Evolutionary conservation across 2,113 vertebrate species (phyloP), one percentile per base, ranked within the genome.

Genomic region (Chaenogobius annularis): DNA sequence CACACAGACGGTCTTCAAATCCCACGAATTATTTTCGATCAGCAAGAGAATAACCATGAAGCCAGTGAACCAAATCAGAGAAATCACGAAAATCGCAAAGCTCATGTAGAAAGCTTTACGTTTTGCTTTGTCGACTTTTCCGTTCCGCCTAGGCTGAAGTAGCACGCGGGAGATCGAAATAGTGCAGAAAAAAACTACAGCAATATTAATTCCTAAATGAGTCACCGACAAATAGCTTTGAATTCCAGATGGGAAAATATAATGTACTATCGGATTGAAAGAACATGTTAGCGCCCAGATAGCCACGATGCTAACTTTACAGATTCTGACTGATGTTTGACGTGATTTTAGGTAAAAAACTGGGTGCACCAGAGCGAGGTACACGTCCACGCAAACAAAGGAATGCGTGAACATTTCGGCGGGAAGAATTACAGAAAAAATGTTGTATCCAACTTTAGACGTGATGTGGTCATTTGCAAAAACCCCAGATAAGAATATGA

Each of bases 291-390:
- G 0, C 14, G 37, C 31, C 67, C 67, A 69, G 7, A 31, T 10
- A n/a, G 14, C 15, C 3, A 9, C 5, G 1, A 40, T 10, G 70
- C 17, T 26, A 52, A 70, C 46, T 5, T 66, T 59, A 35, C 69
- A 26, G 10, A 62, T 52, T n/a, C 11, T 50, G 8, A 54, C 11
- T 0, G 19, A 10, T 2, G 3, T 13, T 12, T 47, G 19, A 6
- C 23, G n/a, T 31, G 75, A 66, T 10, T 61, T 13, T 22, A 64
- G 61, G 54, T 82, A 82, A n/a, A 23, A 40, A 37, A 79, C 0
- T 2, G 76, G 81, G 22, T 63, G 69, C 7, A 79, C 61, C 0
- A 72, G 73, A 0, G 81, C 81, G 54, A 83, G 15, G 61, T 79
- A 83, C 8, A 46, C 59, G n/a, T 83, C 76, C 9, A 70, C 0